Evolutionary conservation across 1,140 invertebrate genomes (phyloP), one percentile per base, ranked within the genome.

Genomic region (Frieseomelitta varia): DNA sequence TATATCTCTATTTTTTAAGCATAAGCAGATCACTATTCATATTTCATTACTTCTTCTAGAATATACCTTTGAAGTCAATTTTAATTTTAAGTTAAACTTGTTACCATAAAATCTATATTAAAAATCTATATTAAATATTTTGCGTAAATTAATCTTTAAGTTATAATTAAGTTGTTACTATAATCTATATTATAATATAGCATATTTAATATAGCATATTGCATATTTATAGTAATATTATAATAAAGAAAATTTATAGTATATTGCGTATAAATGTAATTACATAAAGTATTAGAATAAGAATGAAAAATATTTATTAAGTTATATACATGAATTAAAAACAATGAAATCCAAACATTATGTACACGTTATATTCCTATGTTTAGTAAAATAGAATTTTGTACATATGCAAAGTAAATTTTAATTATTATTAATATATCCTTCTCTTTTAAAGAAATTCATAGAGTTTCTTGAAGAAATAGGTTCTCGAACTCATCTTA

Each of bases 241-340:
- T 47, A 47, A 6, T 8, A 27, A 17, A 65, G 10, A 12, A 12
- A 4, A 61, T 61, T 4, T 56, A 34, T 12, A 30, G 19, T 55
- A 15, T 74, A 56, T 19, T 10, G 21, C 34, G 12, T 56, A 56
- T 74, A 74, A 56, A 56, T 56, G 11, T 51, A 71, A 68, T 68
- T 39, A 6, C 67, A 68, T 39, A 39, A 39, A 39, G 39, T 10
- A 19, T 39, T 34, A 68, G 11, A 24, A 47, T 71, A 47, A 0
- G 21, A 71, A 47, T n/a, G 39, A 68, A 30, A 27, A 53, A 53
- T 56, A 74, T 74, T 74, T 74, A 79, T 76, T 76, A 63, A 63
- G 75, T 77, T 19, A 47, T 47, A 47, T 12, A 30, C n/a, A 55
- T 2, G 11, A 63, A n/a, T 27, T 12, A 10, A 6, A 63, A 30